These are phyloP conservation scores for Hippocampus barbouri DNA, from an alignment of 2,113 vertebrate species.

Conservation along the genomic window DNA sequence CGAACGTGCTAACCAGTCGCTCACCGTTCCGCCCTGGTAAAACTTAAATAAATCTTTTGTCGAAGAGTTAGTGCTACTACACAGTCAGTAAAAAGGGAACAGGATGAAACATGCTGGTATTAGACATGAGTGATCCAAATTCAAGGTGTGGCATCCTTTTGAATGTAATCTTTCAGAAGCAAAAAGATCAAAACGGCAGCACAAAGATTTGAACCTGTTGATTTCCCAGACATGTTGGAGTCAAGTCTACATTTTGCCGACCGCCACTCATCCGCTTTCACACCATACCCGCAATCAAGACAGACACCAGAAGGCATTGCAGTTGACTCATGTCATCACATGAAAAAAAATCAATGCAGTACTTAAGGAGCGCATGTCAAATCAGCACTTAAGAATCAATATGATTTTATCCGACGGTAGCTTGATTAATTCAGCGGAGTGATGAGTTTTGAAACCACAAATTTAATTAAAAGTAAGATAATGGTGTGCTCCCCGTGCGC, in stretches of 20 bases:
- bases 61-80: slow-evolving; percentile 3
- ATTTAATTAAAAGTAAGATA: neutral
- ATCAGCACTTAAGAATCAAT: neutral
- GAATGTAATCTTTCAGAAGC: neutral
- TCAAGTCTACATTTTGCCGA: neutral
- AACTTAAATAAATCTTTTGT: neutral
- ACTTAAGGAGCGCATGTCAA: neutral
- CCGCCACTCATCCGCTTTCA: neutral
- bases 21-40: too few species aligned
- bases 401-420: neutral
- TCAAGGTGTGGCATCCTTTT: slow-evolving; percentile 2
- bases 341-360: neutral
- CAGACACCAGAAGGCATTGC: neutral
- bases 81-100: neutral
- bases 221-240: neutral
- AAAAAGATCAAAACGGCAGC: neutral
- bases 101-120: neutral
- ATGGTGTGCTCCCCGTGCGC: neutral
- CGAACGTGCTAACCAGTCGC: too few species aligned
- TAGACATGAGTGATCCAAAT: neutral
- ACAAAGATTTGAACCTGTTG: slow-evolving; percentile 6
- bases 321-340: neutral
- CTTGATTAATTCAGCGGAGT: neutral
- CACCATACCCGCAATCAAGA: neutral
- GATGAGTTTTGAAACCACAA: neutral